phyloP scores from a whole-genome alignment of 2,113 vertebrate species.

The Pao palembangensis region DNA sequence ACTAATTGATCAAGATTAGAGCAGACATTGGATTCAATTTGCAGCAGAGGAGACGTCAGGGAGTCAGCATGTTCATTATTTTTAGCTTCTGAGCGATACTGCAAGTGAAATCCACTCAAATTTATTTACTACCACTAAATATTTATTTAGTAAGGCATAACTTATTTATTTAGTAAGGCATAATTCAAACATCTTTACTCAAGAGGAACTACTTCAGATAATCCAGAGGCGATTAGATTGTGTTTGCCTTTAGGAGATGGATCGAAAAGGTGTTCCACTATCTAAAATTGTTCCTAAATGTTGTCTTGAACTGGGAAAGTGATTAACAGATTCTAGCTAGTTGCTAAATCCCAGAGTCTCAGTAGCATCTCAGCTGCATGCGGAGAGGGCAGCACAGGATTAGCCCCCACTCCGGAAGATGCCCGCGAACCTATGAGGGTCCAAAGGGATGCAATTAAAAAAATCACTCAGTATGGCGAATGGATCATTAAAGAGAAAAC shows the following conservation, averaged over 20 bases:
- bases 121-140: too few relatives aligned
- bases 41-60: background rate
- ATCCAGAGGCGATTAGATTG: too few relatives aligned
- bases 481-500: conserved; percentile 55
- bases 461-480: conserved; percentile 35
- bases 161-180: too few relatives aligned
- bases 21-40: background rate
- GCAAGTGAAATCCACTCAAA: too few relatives aligned
- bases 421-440: conserved; percentile 26
- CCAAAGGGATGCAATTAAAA: conserved; percentile 67
- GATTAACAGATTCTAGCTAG: background rate
- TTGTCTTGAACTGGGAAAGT: too few relatives aligned
- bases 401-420: conserved; percentile 38
- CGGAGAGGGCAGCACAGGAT: conserved; percentile 26
- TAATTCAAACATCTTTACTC: too few relatives aligned
- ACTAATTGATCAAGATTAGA: background rate
- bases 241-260: too few relatives aligned
- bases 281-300: too few relatives aligned
- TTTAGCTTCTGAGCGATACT: background rate
- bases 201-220: too few relatives aligned
- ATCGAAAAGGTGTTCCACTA: too few relatives aligned
- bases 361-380: conserved; percentile 12
- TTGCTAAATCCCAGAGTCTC: conserved; percentile 21
- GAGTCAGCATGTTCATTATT: background rate
- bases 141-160: too few relatives aligned